A percentile compares a stretch with the other conserved stretches of the same genome.
Evolutionary conservation across 2,888 invertebrate genomes (phyloP).

Genomic region (Leptopilina myrica): DNA sequence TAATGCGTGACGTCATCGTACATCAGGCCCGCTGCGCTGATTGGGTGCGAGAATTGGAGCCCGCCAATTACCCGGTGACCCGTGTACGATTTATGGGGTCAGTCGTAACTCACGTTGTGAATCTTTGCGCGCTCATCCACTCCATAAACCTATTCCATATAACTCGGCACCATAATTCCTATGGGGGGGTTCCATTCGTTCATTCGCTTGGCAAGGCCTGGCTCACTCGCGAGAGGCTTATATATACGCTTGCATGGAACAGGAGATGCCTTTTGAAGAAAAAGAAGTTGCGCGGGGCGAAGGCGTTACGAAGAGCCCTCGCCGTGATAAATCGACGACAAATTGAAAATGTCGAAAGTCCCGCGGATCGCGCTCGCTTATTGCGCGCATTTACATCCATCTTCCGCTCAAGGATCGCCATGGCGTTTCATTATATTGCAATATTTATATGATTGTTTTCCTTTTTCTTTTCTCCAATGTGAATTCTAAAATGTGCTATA

Average conservation of each 20-base stretch:
- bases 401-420: slow-evolving; percentile 3
- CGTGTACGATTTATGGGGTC: slow-evolving; percentile 71
- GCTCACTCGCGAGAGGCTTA: neutral
- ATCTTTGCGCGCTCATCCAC: slow-evolving; percentile 43
- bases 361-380: slow-evolving; percentile 18
- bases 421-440: no score
- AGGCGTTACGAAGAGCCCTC: slow-evolving; percentile 39
- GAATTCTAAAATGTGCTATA: no score
- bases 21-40: slow-evolving; percentile 66
- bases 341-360: slow-evolving; percentile 40
- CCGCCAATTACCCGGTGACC: slow-evolving; percentile 72
- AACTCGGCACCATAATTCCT: slow-evolving; percentile 58
- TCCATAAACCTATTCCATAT: slow-evolving; percentile 59
- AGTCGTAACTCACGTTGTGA: slow-evolving; percentile 68
- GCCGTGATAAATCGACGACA: slow-evolving; percentile 34
- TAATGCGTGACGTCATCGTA: slow-evolving; percentile 72
- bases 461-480: no score
- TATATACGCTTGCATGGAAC: neutral
- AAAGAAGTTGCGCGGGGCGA: slow-evolving; percentile 46
- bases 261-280: slow-evolving; percentile 1
- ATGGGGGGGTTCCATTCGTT: slow-evolving; percentile 22
- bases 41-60: slow-evolving; percentile 74
- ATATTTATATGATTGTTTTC: no score
- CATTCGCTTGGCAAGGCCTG: no score
- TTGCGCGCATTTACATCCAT: slow-evolving; percentile 18